phyloP scores from a whole-genome alignment of 2,888 invertebrate species.

The Onthophagus sagittarius region DNA sequence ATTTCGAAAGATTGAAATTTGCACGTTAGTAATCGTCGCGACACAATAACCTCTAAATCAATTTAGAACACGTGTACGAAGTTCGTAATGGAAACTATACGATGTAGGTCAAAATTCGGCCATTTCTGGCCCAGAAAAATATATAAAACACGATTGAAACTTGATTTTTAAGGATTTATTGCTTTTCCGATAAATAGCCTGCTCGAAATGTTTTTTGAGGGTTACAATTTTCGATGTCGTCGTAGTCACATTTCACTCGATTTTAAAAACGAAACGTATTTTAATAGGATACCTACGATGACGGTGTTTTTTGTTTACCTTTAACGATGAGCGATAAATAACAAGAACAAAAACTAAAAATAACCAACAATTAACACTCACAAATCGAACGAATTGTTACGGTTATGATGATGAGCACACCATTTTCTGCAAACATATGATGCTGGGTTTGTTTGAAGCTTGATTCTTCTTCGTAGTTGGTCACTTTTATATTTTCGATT shows the following conservation, averaged over 20 bases:
- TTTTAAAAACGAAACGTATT: slow-evolving; percentile 20
- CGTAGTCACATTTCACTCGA: slow-evolving; percentile 16
- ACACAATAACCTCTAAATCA: slow-evolving; percentile 1
- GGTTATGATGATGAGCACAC: slow-evolving; percentile 38
- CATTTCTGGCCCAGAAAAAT: slow-evolving; percentile 45
- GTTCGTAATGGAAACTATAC: slow-evolving; percentile 29
- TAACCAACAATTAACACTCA: slow-evolving; percentile 23
- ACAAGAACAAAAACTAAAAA: slow-evolving; percentile 32
- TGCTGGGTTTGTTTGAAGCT: slow-evolving; percentile 36
- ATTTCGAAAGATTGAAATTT: slow-evolving; percentile 29
- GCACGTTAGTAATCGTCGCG: too few relatives aligned
- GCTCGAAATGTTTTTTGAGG: too few relatives aligned
- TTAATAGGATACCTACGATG: slow-evolving; percentile 12
- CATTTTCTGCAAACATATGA: slow-evolving; percentile 51
- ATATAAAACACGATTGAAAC: too few relatives aligned
- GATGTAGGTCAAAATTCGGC: slow-evolving; percentile 53
- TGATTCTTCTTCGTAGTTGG: slow-evolving; percentile 29
- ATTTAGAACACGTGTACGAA: slow-evolving; percentile 21
- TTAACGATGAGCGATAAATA: slow-evolving; percentile 30
- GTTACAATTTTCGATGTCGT: slow-evolving; percentile 17
- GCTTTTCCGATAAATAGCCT: too few relatives aligned
- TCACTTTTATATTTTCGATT: slow-evolving; percentile 16
- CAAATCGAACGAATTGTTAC: slow-evolving; percentile 27
- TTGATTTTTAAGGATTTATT: too few relatives aligned
- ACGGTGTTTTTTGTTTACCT: slow-evolving; percentile 37